Evolutionary conservation across 2,113 vertebrate genomes (phyloP), one percentile per base, ranked within the genome.

Genomic region (Tinamus guttatus): DNA sequence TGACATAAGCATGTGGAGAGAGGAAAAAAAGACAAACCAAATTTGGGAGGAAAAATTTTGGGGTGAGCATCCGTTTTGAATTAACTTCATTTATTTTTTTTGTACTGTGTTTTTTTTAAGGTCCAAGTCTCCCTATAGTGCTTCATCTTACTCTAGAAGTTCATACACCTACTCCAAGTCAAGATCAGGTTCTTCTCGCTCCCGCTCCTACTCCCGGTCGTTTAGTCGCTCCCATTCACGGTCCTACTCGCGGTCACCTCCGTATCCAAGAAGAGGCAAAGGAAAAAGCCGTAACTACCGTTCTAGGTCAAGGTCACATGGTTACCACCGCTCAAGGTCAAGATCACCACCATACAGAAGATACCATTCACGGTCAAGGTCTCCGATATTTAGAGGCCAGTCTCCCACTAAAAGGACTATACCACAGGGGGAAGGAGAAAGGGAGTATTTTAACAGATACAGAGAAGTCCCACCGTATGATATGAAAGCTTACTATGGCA

Each of bases 101-200:
- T 96, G 74, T 97, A 96, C 89, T 97, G 60, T 97, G 59, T 89
- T 92, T 92, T 95, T 88, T 96, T 97, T 36, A 97, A 99, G 99
- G 96, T 99, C 99, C 68, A 99, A 99, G 97, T 99, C 99, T 77
- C 99, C 99, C 13, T 99, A 98, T 89, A 98, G 98, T 59, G 98
- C 98, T 86, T 99, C 99, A 2, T 98, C 98, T 16, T 98, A 98
- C 96, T 99, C 98, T 62, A 97, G 97, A 92, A 99, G 99, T 79
- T 98, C 98, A 0, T 99, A 98, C 17, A 99, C 99, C n/a, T 99
- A 99, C 32, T 98, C 98, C 79, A 98, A 98, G 91, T 99, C 99
- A 16, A 98, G 99, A 96, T 98, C 99, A 45, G 98, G 98, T 49
- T 98, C 98, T 6, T 98, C 98, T 13, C 98, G 99, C 36, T 97